A percentile compares a stretch with the other conserved stretches of the same genome.
Conservation (phyloP, 64 coral and sea anemone genomes). For the Platygyra sinensis region DNA sequence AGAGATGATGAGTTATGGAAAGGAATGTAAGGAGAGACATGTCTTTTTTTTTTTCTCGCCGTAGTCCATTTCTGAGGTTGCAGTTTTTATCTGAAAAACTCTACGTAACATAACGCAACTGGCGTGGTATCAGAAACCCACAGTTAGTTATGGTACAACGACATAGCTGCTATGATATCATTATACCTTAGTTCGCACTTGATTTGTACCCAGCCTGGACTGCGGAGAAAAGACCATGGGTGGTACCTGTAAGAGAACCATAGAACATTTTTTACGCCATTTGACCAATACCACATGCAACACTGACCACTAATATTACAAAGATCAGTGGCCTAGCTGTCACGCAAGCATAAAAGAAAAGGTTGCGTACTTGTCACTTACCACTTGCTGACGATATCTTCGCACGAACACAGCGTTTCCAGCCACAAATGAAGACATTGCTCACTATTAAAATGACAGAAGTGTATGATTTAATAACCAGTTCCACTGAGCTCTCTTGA, state of each 20-base stretch:
- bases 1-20: too few relatives aligned
- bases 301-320: too few relatives aligned
- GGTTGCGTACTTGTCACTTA: conserved; percentile 14
- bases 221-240: conserved; percentile 97
- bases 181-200: conserved; percentile 97
- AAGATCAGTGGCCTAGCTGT: not conserved
- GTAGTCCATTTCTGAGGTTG: too few relatives aligned
- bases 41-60: too few relatives aligned
- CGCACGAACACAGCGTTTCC: conserved; percentile 92
- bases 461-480: not conserved
- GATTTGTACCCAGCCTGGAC: conserved; percentile 98
- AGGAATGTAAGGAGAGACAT: too few relatives aligned
- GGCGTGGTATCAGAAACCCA: too few relatives aligned
- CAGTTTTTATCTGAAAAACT: not conserved
- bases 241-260: conserved; percentile 76
- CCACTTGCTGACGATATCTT: conserved; percentile 95
- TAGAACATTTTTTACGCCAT: not conserved
- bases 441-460: conserved; percentile 60
- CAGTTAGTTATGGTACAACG: too few relatives aligned
- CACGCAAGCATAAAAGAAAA: not conserved
- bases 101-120: too few relatives aligned
- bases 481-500: not conserved
- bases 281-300: too few relatives aligned
- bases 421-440: conserved; percentile 98
- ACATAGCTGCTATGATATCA: too few relatives aligned